Evolutionary conservation across 2,113 vertebrate species (phyloP).

Genomic region (Epinephelus fuscoguttatus): DNA sequence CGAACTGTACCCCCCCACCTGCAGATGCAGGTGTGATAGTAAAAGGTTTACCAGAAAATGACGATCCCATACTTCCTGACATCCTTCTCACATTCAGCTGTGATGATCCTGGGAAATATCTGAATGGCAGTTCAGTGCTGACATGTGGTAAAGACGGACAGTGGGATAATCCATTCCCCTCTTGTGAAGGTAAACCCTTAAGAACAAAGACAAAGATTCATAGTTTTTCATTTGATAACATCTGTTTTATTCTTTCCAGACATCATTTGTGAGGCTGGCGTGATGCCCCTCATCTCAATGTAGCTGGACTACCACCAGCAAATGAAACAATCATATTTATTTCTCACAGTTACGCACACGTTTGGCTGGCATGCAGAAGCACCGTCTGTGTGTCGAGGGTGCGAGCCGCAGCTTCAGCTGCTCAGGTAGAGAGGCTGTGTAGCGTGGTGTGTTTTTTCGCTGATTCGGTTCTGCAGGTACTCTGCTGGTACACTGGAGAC

Average conservation of each 20-base stretch:
- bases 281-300: constrained; percentile 59
- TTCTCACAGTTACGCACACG: too few relatives aligned
- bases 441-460: too few relatives aligned
- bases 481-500: too few relatives aligned
- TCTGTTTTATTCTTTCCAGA: constrained; percentile 26
- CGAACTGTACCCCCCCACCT: constrained; percentile 34
- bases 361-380: too few relatives aligned
- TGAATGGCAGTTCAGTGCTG: constrained; percentile 78
- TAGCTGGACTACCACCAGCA: constrained; percentile 52
- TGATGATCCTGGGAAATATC: constrained; percentile 36
- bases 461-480: too few relatives aligned
- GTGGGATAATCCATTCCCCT: constrained; percentile 85
- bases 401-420: too few relatives aligned
- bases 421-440: too few relatives aligned
- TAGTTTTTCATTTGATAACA: not conserved
- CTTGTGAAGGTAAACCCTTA: constrained; percentile 85
- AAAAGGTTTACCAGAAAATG: constrained; percentile 47
- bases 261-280: constrained; percentile 67
- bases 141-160: constrained; percentile 83
- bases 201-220: not conserved
- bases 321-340: constrained; percentile 61
- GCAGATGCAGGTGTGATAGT: not conserved
- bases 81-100: constrained; percentile 87
- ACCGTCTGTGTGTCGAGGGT: too few relatives aligned
- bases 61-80: constrained; percentile 79